Evolutionary conservation across 2,797 vertebrate genomes (phyloP).

Genomic region (Pseudochromis fuscus): DNA sequence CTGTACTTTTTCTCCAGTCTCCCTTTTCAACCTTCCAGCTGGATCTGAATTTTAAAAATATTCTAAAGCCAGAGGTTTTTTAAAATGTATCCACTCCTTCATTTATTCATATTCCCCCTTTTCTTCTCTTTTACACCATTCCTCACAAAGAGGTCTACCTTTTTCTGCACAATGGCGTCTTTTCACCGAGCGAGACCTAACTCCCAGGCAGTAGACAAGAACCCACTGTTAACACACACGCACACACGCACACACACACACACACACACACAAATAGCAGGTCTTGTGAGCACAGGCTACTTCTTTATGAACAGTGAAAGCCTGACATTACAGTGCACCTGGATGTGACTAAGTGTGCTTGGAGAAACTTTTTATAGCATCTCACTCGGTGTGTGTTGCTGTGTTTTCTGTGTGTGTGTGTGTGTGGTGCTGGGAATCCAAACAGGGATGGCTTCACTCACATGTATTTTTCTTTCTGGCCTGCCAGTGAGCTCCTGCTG

Average conservation of each 20-base stretch:
- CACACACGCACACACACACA: constrained; percentile 22
- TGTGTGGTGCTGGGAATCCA: constrained; percentile 38
- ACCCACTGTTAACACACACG: constrained; percentile 60
- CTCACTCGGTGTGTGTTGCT: not conserved
- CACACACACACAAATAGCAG: constrained; percentile 8
- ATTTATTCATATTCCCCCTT: constrained; percentile 11
- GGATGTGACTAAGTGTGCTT: constrained; percentile 15
- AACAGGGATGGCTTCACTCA: constrained; percentile 44
- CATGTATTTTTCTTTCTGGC: constrained; percentile 57
- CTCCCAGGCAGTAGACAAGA: constrained; percentile 52
- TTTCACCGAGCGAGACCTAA: constrained; percentile 61
- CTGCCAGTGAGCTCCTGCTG: constrained; percentile 62
- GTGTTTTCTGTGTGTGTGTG: too few relatives aligned
- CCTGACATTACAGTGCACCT: constrained; percentile 7
- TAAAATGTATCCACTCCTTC: constrained; percentile 11
- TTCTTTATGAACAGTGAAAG: constrained; percentile 9
- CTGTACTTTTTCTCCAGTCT: not conserved
- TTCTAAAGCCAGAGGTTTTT: not conserved
- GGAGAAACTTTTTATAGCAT: not conserved
- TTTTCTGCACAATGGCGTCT: constrained; percentile 66
- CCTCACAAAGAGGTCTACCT: constrained; percentile 28
- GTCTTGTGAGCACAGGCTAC: constrained; percentile 9
- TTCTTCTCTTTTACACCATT: constrained; percentile 27
- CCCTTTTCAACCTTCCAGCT: not conserved
- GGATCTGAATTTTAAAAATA: not conserved